Base-by-base conservation (phyloP, 2,113 vertebrate genomes). In the Pangasianodon gigas region DNA sequence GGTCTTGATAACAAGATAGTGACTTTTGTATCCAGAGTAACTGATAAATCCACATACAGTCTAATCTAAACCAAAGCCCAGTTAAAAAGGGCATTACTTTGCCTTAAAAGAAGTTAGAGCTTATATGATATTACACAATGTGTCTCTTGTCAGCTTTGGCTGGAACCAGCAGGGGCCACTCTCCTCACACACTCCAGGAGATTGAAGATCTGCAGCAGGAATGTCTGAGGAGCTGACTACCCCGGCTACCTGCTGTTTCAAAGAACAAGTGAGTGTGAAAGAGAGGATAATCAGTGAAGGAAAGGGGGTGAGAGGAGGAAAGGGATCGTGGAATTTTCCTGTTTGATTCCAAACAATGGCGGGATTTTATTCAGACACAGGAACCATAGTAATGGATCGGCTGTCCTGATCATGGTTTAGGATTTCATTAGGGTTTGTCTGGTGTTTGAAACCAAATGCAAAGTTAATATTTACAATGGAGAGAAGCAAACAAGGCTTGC, bases 231-330 rank as follows among this genome's bases (percentile, higher is more conserved):
- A 93, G 93, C 93, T 93, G 92, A 94, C 93, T 91, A 95, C 93
- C 94, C 92, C 80, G 91, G 48, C 93, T 94, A 95, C 95, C 94
- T 95, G 95, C 95, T 96, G 95, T 92, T 96, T 92, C 90, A 89
- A 60, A 87, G 48, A 83, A 29, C 0, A 32, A 87, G 37, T 21
- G 85, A 90, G 75, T 24, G 89, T 74, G 65, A 89, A 46, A 88
- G 37, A 90, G n/a, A 79, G 74, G 32, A 51, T 48, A 37, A 46
- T 16, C 74, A 51, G 44, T 1, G 24, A 60, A 51, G 58, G 77
- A 54, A 82, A 65, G 67, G 62, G 77, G 26, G 69, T 37, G 86
- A 21, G 84, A 91, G 92, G 87, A 92, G 93, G 58, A 94, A 89
- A 89, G 87, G 75, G 90, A 89, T 92, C 51, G 83, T 83, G 82